phyloP scores from a whole-genome alignment of 2,888 invertebrate genomes.

The Nesidiocoris tenuis region DNA sequence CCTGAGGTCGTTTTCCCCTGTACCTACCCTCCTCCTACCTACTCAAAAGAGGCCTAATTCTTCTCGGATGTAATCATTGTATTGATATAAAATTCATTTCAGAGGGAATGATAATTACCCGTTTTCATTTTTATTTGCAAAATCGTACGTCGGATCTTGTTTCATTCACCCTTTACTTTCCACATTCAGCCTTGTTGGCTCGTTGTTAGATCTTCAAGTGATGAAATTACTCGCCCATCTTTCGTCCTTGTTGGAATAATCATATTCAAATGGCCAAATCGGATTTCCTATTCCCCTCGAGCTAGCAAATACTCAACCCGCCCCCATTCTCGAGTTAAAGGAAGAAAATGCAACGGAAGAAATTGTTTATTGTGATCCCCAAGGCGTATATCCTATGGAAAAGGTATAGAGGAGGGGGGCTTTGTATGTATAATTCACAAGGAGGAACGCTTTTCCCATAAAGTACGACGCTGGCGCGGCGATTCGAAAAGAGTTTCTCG shows the following conservation, averaged over 20 bases:
- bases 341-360: not conserved
- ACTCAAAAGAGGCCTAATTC: no score
- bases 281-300: not conserved
- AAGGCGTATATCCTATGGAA: constrained; percentile 6
- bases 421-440: constrained; percentile 26
- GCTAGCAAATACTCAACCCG: not conserved
- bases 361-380: constrained; percentile 11
- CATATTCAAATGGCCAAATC: not conserved
- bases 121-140: no score
- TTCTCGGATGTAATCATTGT: no score
- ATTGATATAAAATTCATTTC: no score
- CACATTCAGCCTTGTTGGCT: no score
- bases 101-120: no score
- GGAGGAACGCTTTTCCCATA: not conserved
- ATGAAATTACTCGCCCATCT: not conserved
- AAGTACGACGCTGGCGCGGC: not conserved
- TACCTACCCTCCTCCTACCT: no score
- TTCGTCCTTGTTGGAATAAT: not conserved
- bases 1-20: no score
- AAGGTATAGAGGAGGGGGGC: not conserved
- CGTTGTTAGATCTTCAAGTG: not conserved
- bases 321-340: not conserved
- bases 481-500: not conserved
- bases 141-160: no score
- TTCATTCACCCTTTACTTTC: no score